Evolutionary conservation across 2,113 vertebrate species (phyloP).

Genomic region (Nyctibius bracteatus): DNA sequence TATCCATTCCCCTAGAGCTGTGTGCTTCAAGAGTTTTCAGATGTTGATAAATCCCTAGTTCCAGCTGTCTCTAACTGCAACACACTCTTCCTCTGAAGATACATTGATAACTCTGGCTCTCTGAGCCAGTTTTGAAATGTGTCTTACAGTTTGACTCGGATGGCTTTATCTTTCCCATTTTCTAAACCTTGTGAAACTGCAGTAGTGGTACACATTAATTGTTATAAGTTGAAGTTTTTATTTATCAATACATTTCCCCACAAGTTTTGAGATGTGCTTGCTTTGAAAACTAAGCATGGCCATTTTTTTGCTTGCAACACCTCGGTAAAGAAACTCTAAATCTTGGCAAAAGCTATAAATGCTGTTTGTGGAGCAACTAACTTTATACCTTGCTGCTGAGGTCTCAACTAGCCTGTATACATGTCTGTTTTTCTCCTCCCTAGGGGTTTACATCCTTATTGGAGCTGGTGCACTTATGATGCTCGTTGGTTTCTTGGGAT

Average conservation of each 20-base stretch:
- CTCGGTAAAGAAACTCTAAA: not conserved
- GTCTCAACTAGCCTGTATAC: not conserved
- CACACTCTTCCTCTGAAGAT: not conserved
- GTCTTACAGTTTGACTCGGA: not conserved
- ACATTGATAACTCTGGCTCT: not conserved
- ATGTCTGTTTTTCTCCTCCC: not conserved
- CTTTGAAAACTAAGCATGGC: not conserved
- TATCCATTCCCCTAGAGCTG: not conserved
- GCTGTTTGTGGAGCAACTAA: not conserved
- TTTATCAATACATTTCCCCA: not conserved
- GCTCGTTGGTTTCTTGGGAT: conserved; percentile 96
- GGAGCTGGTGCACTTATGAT: conserved; percentile 94
- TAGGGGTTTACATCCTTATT: conserved; percentile 93
- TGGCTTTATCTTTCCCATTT: not conserved
- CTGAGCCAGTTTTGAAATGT: not conserved
- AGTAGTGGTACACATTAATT: not conserved
- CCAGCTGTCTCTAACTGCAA: not conserved
- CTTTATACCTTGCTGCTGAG: not conserved
- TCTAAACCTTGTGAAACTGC: not conserved
- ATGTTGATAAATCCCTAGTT: not conserved
- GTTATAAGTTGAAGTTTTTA: not conserved
- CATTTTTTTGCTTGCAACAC: not conserved
- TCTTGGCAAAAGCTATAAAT: not conserved
- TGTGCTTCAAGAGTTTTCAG: not conserved
- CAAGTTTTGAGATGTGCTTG: not conserved